Evolutionary conservation across 1,140 invertebrate genomes (phyloP), one percentile per base, ranked within the genome.

Genomic region (Holcopasites calliopsidis): DNA sequence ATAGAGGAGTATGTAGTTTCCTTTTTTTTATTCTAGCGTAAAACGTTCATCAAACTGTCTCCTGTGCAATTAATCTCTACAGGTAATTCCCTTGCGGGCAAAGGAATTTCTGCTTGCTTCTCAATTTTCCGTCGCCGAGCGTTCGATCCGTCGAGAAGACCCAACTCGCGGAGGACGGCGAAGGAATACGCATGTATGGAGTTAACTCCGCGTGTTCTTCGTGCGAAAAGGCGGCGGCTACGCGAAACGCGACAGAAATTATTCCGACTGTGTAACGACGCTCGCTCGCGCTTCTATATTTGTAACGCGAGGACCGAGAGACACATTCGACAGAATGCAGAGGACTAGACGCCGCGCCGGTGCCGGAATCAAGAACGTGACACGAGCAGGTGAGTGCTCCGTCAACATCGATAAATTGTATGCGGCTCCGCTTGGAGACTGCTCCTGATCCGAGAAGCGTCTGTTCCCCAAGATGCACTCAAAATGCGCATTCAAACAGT

Each of bases 341-440:
- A 26, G 23, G 52, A 62, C 50, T n/a, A 28, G 49, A 21, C 54
- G 38, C 50, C 35, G 54, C 60, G 57, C 74, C 49, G 28, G 49
- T 54, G 64, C 76, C 49, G 76, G 47, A 57, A 50, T 28, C 80
- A 52, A 76, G 82, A 58, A 83, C 80, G 80, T 76, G 82, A 86
- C 83, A 85, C 65, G 84, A 76, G 70, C 57, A 58, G 72, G 33
- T 62, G 79, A 87, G 85, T 82, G 83, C 79, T 86, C 78, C 76
- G 83, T 86, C 85, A 87, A 87, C 83, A 87, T 85, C 57, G 69
- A 73, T 62, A 49, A 83, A 83, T 83, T 83, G 72, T 40, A 57
- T 47, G 82, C 52, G 54, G 61, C 55, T 64, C 71, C 62, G 75
- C 72, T 66, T 57, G 74, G 64, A 62, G 68, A 58, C 66, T 74